phyloP scores from a whole-genome alignment of 2,797 vertebrate species.

The Craterocephalus amniculus region DNA sequence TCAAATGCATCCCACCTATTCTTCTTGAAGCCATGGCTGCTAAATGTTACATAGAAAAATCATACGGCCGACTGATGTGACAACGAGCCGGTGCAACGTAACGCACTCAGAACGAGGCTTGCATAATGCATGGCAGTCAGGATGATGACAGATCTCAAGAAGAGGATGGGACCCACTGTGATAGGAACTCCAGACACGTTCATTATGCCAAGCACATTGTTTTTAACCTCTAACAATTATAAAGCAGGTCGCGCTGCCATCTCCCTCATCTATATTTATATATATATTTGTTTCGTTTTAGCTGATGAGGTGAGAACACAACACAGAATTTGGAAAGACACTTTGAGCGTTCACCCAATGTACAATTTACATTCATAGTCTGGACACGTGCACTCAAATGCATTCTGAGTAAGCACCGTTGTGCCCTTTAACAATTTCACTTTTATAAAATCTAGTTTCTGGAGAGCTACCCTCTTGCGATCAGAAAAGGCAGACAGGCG shows the following conservation, averaged over 20 bases:
- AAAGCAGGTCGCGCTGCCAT: background rate
- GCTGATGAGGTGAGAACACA: slow-evolving; percentile 22
- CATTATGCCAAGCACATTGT: slow-evolving; percentile 23
- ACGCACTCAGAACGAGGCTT: slow-evolving; percentile 48
- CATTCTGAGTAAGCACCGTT: slow-evolving; percentile 44
- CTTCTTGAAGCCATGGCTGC: slow-evolving; percentile 86
- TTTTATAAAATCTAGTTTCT: slow-evolving; percentile 45
- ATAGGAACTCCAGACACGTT: slow-evolving; percentile 36
- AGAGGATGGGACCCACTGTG: background rate
- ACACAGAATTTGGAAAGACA: slow-evolving; percentile 43
- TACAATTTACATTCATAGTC: slow-evolving; percentile 81
- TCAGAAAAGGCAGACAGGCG: slow-evolving; percentile 27
- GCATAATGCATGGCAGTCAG: slow-evolving; percentile 59
- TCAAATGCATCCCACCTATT: slow-evolving; percentile 83
- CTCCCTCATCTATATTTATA: background rate
- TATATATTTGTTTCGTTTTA: slow-evolving; percentile 20
- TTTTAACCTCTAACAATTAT: slow-evolving; percentile 14
- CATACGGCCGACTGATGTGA: slow-evolving; percentile 64
- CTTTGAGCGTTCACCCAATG: slow-evolving; percentile 53
- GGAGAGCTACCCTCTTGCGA: slow-evolving; percentile 31
- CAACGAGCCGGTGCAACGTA: slow-evolving; percentile 21
- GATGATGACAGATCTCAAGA: slow-evolving; percentile 36
- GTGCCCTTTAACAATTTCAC: slow-evolving; percentile 59
- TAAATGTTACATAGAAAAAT: slow-evolving; percentile 79
- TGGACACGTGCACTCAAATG: slow-evolving; percentile 61